Evolutionary conservation across 1,140 invertebrate genomes (phyloP), one percentile per base, ranked within the genome.

Genomic region (Eufriesea mexicana): DNA sequence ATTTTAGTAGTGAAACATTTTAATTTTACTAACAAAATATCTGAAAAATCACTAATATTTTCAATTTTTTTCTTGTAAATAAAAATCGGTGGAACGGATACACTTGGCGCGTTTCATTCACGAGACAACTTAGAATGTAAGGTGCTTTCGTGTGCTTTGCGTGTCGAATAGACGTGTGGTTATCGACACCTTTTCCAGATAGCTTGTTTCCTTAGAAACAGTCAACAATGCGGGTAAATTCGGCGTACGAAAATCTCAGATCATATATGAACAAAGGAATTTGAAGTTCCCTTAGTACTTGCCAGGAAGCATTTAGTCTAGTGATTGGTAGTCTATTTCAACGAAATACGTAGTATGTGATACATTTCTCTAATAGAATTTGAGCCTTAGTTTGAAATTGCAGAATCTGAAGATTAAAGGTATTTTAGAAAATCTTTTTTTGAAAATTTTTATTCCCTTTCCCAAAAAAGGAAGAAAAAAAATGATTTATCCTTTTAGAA

Each of bases 151-250:
- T 59, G 47, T 73, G 25, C 51, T 55, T 80, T 74, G 76, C 55
- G 75, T 85, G 62, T 28, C 28, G 72, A 59, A 81, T 14, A 79
- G 85, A 91, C 77, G 89, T 90, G 91, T 90, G 84, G 88, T 89
- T 93, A 90, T 91, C 89, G 91, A 94, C 93, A 94, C 93, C 91
- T 94, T 83, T 2, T 35, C n/a, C 47, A 84, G 87, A 85, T 80
- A 84, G n/a, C 47, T 84, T 57, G 94, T 94, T 92, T 85, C 93
- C 94, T 90, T 93, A 91, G 92, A 91, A 93, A 94, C 93, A 89
- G 87, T 91, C 91, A 94, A 93, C 92, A 93, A 90, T 90, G 74
- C 85, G 79, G 72, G 64, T 74, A 91, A 66, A 77, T 84, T 87
- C 62, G 45, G 78, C 77, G 84, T 74, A 47, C 45, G 35, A 55